A percentile compares a stretch with the other conserved stretches of the same genome.
These are phyloP conservation scores for Ceraclea dissimilis DNA, from an alignment of 2,888 invertebrate species.

Conservation along the genomic window DNA sequence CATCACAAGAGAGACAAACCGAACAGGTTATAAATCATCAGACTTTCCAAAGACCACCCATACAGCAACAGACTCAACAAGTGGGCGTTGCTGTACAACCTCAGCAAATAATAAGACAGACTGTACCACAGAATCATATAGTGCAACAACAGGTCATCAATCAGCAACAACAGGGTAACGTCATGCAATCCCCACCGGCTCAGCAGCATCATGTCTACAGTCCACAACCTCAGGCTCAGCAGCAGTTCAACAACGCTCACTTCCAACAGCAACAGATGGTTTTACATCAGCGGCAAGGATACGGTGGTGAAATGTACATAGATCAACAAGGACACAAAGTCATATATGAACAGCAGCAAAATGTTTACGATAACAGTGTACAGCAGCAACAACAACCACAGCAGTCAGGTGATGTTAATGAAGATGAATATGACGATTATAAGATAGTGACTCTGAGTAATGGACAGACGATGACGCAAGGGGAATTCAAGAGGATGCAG, in stretches of 20 bases:
- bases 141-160: conserved; percentile 7
- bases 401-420: conserved; percentile 26
- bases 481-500: conserved; percentile 41
- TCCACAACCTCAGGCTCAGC: conserved; percentile 22
- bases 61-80: conserved; percentile 9
- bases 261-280: conserved; percentile 24
- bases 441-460: conserved; percentile 39
- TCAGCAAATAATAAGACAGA: conserved; percentile 9
- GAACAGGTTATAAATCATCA: conserved; percentile 7
- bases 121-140: conserved; percentile 6
- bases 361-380: conserved; percentile 31
- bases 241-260: conserved; percentile 18
- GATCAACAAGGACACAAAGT: conserved; percentile 25
- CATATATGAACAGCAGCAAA: conserved; percentile 26
- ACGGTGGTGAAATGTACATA: conserved; percentile 18
- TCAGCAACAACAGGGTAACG: conserved; percentile 10
- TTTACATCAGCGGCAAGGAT: conserved; percentile 21
- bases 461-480: conserved; percentile 43
- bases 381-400: conserved; percentile 28
- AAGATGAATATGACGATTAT: conserved; percentile 38
- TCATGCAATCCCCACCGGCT: conserved; percentile 5
- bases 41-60: conserved; percentile 10
- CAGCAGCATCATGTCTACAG: conserved; percentile 15
- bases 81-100: conserved; percentile 1
- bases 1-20: conserved; percentile 14